Conservation (phyloP, 2,113 vertebrate genomes). For the Pachypanchax playfairii region DNA sequence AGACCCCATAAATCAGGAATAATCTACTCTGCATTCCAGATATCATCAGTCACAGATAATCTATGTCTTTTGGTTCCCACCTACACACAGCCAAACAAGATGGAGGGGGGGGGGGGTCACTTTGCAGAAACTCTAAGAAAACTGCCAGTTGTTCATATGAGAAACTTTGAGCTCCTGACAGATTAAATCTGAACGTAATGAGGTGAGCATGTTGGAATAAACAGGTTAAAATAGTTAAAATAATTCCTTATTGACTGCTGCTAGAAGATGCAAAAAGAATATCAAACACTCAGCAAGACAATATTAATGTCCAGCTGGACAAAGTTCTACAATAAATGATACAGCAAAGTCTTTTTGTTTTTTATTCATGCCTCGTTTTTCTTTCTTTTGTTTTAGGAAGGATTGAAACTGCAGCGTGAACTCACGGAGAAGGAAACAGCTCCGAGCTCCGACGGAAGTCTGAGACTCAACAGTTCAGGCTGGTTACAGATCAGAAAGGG, state of each 20-base stretch:
- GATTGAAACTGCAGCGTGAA: background rate
- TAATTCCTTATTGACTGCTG: background rate
- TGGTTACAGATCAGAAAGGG: background rate
- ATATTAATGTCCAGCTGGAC: background rate
- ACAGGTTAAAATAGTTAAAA: background rate
- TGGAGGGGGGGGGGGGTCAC: slow-evolving; percentile 23
- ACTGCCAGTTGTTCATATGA: background rate
- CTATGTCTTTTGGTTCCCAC: slow-evolving; percentile 28
- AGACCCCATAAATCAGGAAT: slow-evolving; percentile 64
- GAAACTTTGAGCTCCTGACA: background rate
- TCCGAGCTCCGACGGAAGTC: background rate
- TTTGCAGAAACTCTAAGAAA: slow-evolving; percentile 36
- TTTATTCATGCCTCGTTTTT: background rate
- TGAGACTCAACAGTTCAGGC: background rate
- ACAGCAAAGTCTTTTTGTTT: background rate
- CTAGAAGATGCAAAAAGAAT: background rate
- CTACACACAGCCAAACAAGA: background rate
- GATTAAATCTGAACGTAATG: background rate
- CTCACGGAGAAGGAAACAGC: background rate
- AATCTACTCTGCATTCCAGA: slow-evolving; percentile 58
- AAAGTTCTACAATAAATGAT: too few species aligned
- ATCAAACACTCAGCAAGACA: background rate
- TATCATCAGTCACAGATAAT: slow-evolving; percentile 65
- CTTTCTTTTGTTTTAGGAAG: background rate
- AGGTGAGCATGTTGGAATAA: background rate